These are phyloP conservation scores for Sarcophaga caerulescens DNA, from an alignment of 2,888 invertebrate genomes.

Conservation along the genomic window DNA sequence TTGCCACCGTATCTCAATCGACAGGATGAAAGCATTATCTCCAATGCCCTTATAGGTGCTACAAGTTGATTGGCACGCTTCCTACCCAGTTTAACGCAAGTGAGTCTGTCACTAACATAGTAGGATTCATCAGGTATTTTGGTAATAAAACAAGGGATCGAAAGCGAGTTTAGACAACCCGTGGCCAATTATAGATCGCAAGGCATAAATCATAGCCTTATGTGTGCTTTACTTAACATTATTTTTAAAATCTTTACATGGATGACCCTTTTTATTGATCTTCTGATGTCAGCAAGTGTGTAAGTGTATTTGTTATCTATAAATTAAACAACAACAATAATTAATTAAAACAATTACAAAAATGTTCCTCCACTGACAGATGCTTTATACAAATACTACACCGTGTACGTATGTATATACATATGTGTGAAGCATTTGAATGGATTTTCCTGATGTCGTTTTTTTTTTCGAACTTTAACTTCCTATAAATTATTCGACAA, in stretches of 20 bases:
- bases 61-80: no score
- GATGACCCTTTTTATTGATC: background rate
- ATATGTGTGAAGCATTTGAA: background rate
- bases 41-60: no score
- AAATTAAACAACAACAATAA: conserved; percentile 48
- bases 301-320: conserved; percentile 30
- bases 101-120: no score
- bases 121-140: no score
- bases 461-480: no score
- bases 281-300: background rate
- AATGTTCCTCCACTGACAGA: conserved; percentile 44
- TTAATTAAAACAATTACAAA: conserved; percentile 57
- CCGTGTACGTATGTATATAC: background rate
- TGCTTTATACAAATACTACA: background rate
- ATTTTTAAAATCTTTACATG: background rate
- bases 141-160: no score
- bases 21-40: no score
- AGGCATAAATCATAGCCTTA: background rate
- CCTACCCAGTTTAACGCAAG: no score
- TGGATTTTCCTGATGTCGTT: no score
- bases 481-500: no score
- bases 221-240: background rate
- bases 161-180: no score
- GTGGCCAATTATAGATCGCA: background rate
- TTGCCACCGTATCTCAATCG: no score